These are phyloP conservation scores for Cephalopterus ornatus DNA, from an alignment of 2,113 vertebrate genomes.

Conservation along the genomic window DNA sequence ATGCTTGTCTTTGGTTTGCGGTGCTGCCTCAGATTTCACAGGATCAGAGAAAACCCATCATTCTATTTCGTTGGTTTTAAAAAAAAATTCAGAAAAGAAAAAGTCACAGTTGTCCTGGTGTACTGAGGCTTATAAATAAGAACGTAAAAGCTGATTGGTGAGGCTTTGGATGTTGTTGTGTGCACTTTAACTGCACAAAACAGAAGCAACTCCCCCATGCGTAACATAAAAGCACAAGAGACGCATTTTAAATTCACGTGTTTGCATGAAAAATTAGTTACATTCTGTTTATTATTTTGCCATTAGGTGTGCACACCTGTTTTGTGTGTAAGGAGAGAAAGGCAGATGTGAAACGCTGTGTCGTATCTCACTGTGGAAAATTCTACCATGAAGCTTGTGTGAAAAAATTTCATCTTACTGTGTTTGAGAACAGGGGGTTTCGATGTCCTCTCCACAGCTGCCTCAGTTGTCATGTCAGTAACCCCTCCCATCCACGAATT, in stretches of 20 bases:
- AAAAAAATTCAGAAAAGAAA: background rate
- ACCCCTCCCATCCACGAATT: conserved; percentile 81
- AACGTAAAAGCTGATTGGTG: background rate
- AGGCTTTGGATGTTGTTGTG: background rate
- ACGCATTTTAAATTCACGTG: background rate
- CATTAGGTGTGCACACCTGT: conserved; percentile 85
- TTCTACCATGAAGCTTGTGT: conserved; percentile 95
- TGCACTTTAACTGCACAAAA: background rate
- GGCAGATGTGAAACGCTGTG: conserved; percentile 85
- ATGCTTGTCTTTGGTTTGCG: background rate
- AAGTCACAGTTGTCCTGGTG: accelerated
- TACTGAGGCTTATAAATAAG: conserved; percentile 4
- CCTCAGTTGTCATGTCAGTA: conserved; percentile 86
- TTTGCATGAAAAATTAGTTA: background rate
- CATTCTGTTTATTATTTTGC: background rate
- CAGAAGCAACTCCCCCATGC: background rate
- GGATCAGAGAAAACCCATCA: background rate
- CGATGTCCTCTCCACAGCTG: conserved; percentile 95
- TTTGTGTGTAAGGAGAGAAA: conserved; percentile 90
- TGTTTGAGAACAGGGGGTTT: conserved; percentile 92
- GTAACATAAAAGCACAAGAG: background rate
- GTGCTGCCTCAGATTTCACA: background rate
- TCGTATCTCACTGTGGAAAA: conserved; percentile 89
- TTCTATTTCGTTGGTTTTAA: background rate
- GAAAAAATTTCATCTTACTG: conserved; percentile 81